Base-by-base conservation (phyloP, 53 echinoderm and acorn worm species). In the Hippasteria phrygiana region DNA sequence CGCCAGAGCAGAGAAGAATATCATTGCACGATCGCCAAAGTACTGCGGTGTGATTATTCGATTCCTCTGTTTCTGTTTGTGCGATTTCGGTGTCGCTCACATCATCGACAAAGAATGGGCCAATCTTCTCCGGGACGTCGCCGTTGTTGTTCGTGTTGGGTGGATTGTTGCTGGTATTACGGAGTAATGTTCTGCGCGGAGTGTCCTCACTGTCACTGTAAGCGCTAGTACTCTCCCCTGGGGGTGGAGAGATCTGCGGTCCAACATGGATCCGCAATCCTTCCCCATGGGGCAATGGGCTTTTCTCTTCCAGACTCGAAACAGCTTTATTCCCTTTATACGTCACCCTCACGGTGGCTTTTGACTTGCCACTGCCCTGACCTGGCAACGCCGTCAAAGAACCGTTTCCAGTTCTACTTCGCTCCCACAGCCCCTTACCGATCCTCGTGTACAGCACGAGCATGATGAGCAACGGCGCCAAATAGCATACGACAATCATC, bases 81-180 rank as follows among this genome's bases (percentile, higher is more conserved):
- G 18, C 16, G 35, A 51, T 45, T 0, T 75, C 88, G 46, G 35
- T 51, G n/a, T 88, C 75, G 13, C 73, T 82, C 43, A 82, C 94
- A 28, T 96, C 94, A 32, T 94, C 91, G 13, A 96, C 74, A 22
- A 89, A 91, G 82, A 96, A 96, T 0, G 96, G 96, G 29, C 96
- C 96, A 9, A 96, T 92, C 71, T 87, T 96, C 20, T 93, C 81
- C 3, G 50, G 69, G 69, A 10, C 54, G 35, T 82, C 29, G 40
- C 37, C 17, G 28, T 14, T 46, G 9, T 27, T 81, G 28, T 10
- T 45, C 20, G 77, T 24, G 0, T 56, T 65, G 29, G 65, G 50
- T 1, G 93, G 29, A 28, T 81, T 82, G 2, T 54, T 70, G 43
- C 89, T 87, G 38, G 40, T 63, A 22, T 88, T 71, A 26, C 76